Conservation (phyloP, 2,797 vertebrate genomes). For the Adrianichthys oophorus region DNA sequence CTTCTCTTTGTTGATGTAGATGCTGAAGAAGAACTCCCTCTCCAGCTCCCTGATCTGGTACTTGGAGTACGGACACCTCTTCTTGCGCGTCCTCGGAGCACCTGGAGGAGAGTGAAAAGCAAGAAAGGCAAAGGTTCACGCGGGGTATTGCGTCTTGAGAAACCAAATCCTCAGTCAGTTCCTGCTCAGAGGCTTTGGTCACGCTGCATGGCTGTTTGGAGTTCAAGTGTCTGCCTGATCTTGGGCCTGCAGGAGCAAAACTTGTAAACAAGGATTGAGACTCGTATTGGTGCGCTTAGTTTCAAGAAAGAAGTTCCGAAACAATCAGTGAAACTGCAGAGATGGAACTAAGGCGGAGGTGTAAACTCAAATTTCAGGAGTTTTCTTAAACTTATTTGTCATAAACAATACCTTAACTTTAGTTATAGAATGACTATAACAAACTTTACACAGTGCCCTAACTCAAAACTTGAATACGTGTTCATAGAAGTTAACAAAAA, state of each 20-base stretch:
- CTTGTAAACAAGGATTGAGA: conserved; percentile 55
- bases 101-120: conserved; percentile 75
- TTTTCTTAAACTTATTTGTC: too few relatives aligned
- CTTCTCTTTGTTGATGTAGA: conserved; percentile 99
- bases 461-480: conserved; percentile 32
- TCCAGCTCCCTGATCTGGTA: conserved; percentile 98
- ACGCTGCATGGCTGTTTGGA: conserved; percentile 32
- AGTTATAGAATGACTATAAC: too few relatives aligned
- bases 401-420: too few relatives aligned
- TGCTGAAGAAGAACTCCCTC: conserved; percentile 98
- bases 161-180: neutral
- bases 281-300: conserved; percentile 4
- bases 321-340: too few relatives aligned
- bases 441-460: too few relatives aligned
- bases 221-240: conserved; percentile 59
- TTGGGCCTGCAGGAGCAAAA: conserved; percentile 31
- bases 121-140: conserved; percentile 15
- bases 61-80: conserved; percentile 96
- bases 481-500: conserved; percentile 52
- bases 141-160: too few relatives aligned
- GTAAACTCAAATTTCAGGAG: conserved; percentile 31
- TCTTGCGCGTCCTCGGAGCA: conserved; percentile 95
- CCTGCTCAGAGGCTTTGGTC: conserved; percentile 7
- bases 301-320: too few relatives aligned
- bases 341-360: conserved; percentile 14